Evolutionary conservation across 2,797 vertebrate genomes (phyloP), one percentile per base, ranked within the genome.

Genomic region (Syndactyla subalaris): DNA sequence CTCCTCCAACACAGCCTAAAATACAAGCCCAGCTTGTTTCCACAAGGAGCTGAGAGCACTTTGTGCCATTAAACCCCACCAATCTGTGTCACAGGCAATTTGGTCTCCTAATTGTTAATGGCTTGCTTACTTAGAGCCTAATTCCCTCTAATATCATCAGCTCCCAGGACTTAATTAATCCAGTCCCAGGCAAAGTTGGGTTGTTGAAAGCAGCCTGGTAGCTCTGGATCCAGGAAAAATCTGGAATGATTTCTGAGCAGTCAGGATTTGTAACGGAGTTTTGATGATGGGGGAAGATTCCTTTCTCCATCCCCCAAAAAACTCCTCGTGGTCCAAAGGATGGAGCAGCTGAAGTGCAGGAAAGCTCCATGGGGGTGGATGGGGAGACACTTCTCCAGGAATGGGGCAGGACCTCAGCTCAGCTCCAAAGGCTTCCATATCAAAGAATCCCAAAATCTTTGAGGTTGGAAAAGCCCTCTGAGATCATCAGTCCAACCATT

Each of bases 91-190:
- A 87, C 63, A 72, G 89, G 51, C 89, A 90, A 90, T 95, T 95
- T 89, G 66, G 88, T 46, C 67, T 77, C 71, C 39, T 90, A 87
- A 93, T 72, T 79, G 90, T 79, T 93, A 90, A 95, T 85, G 91
- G 85, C 91, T 93, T 89, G 83, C 88, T 96, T 92, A 89, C 84
- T 95, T 93, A 91, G 78, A 93, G 67, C 67, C 88, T 95, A 74
- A 93, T 97, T 94, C 92, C 71, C 63, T 38, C 78, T 82, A 92
- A 91, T 91, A 71, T 62, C 74, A 90, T 86, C 83, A 41, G 66
- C 72, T 94, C 66, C 63, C 51, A 61, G 57, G 59, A 85, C 39
- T 94, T 81, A 91, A 95, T 92, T 95, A 86, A 92, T 95, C 63
- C 86, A 63, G 84, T 66, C 93, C 23, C 22, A 68, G 6, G 32